These are phyloP conservation scores for Kryptopterus vitreolus DNA, from an alignment of 2,797 vertebrate species.

Conservation along the genomic window DNA sequence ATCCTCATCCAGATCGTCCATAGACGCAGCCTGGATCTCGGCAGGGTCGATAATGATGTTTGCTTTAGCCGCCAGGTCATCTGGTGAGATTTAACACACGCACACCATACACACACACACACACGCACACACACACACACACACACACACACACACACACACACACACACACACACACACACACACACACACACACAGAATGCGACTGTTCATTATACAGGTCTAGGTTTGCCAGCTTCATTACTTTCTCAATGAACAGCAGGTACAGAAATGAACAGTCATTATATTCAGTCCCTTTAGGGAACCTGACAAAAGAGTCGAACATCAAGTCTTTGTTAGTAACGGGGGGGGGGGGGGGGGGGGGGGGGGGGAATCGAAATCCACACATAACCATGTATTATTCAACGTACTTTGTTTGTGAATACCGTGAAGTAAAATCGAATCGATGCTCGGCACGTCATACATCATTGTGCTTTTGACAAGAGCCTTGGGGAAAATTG, in stretches of 20 bases:
- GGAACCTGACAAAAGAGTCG: background rate
- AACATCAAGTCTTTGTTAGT: conserved; percentile 9
- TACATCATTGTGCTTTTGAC: background rate
- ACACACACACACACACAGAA: background rate
- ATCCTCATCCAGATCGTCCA: conserved; percentile 97
- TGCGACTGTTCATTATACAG: background rate
- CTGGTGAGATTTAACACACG: conserved; percentile 69
- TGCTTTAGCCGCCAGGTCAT: conserved; percentile 91
- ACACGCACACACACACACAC: conserved; percentile 10
- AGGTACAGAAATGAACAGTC: background rate
- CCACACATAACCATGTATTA: conserved; percentile 26
- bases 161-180: conserved; percentile 15
- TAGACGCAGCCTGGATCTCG: conserved; percentile 88
- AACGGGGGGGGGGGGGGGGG: too few species aligned
- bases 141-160: conserved; percentile 1
- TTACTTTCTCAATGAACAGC: conserved; percentile 7
- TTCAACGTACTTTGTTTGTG: conserved; percentile 37
- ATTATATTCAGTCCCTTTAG: conserved; percentile 9
- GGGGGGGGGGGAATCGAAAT: background rate
- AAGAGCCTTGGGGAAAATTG: conserved; percentile 25
- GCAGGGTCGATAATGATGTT: conserved; percentile 93
- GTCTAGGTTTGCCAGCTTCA: background rate
- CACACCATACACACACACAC: conserved; percentile 6
- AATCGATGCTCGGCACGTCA: conserved; percentile 11
- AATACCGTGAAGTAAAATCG: conserved; percentile 28